Base-by-base conservation (phyloP, 2,113 vertebrate genomes). In the Pyxicephalus adspersus region DNA sequence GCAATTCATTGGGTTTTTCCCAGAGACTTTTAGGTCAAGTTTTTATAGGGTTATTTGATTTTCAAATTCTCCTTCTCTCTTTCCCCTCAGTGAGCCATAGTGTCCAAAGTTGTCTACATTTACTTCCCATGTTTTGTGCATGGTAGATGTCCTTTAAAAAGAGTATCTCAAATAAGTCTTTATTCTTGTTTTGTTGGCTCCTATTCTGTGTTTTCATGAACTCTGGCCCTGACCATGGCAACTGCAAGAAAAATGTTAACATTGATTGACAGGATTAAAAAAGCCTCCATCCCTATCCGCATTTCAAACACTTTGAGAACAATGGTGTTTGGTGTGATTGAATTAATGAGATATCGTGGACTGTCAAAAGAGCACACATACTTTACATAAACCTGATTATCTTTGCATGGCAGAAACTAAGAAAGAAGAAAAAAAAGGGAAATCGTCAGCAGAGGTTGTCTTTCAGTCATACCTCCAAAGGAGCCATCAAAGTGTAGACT, bases 371-470 rank as follows among this genome's bases (percentile, higher is more conserved):
- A 99, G 95, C 97, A 96, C 95, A 96, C 97, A 97, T 94, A 98
- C 95, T 99, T 99, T 99, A 98, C 98, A 99, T 98, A 99, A 99
- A 98, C 96, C 96, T 97, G 96, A 98, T 99, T 98, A 98, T 98
- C 98, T 98, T 94, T 98, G 97, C 95, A 93, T 95, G 96, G 96
- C 97, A 97, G 96, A 96, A 94, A 95, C 89, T 93, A 93, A 93
- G 92, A 90, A 92, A 94, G 92, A 89, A 87, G 88, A 91, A 86
- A 92, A 89, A 87, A 88, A 91, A 87, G 89, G 88, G 87, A 74
- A 45, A 45, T 45, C 38, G 8, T 45, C 38, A 89, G 87, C 86
- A 86, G 87, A 88, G 89, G 89, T 90, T 91, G 91, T 91, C 93
- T 95, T 95, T 93, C 88, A 89, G 90, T 92, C 87, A 89, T 92